Evolutionary conservation across 37 sponge, comb jelly and placozoan genomes (phyloP).

Genomic region (Agelas oroides): DNA sequence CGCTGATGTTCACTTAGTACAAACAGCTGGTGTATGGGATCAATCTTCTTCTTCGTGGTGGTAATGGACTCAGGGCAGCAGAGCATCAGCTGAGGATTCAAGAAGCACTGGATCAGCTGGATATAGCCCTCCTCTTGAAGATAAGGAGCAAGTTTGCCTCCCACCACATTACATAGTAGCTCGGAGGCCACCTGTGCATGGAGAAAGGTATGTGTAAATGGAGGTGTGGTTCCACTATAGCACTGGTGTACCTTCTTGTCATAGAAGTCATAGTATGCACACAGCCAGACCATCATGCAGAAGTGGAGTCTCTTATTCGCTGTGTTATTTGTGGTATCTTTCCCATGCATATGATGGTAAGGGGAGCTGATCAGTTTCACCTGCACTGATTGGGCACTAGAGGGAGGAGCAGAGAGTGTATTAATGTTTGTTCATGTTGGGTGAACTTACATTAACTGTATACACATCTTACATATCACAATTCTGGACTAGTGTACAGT

Average conservation of each 20-base stretch:
- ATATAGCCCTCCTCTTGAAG: slow-evolving; percentile 53
- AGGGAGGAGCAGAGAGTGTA: too few relatives aligned
- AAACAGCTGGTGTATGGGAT: slow-evolving; percentile 75
- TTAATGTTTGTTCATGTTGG: too few relatives aligned
- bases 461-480: too few relatives aligned
- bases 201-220: too few relatives aligned
- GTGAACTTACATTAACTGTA: too few relatives aligned
- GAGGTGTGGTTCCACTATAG: too few relatives aligned
- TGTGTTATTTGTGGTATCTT: neutral
- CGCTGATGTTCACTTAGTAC: slow-evolving; percentile 10
- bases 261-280: slow-evolving; percentile 78
- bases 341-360: too few relatives aligned
- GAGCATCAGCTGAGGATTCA: slow-evolving; percentile 50
- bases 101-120: slow-evolving; percentile 66
- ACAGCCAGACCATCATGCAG: slow-evolving; percentile 80
- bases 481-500: too few relatives aligned
- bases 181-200: slow-evolving; percentile 12
- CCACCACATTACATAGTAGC: slow-evolving; percentile 38
- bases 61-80: slow-evolving; percentile 40
- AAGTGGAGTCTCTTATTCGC: slow-evolving; percentile 7
- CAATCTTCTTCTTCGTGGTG: slow-evolving; percentile 58
- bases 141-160: slow-evolving; percentile 25
- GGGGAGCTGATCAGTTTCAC: neutral
- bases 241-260: slow-evolving; percentile 38
- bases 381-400: neutral